Evolutionary conservation across 2,888 invertebrate genomes (phyloP).

Genomic region (Eucera pruinosa): DNA sequence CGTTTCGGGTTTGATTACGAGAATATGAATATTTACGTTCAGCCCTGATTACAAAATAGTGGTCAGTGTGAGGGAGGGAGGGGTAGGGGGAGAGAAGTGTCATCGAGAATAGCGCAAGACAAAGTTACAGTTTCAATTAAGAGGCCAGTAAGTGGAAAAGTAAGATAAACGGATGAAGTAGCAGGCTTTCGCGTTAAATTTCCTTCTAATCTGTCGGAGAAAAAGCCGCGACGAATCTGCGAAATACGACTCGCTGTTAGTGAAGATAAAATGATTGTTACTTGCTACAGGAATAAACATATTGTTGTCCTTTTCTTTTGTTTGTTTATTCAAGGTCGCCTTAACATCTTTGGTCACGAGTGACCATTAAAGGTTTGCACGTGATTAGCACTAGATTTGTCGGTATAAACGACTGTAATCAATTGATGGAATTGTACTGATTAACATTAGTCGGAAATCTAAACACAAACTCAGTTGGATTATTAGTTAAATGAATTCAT

Average conservation of each 20-base stretch:
- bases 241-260: slow-evolving; percentile 20
- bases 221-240: slow-evolving; percentile 33
- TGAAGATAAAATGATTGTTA: slow-evolving; percentile 34
- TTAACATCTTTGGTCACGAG: too few relatives aligned
- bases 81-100: not conserved
- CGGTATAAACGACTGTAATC: too few relatives aligned
- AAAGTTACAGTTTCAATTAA: slow-evolving; percentile 45
- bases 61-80: not conserved
- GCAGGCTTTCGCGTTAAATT: slow-evolving; percentile 25
- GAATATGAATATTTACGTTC: slow-evolving; percentile 40
- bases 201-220: slow-evolving; percentile 12
- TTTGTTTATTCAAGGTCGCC: too few relatives aligned
- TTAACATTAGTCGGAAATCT: too few relatives aligned
- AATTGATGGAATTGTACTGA: too few relatives aligned
- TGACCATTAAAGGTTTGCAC: too few relatives aligned
- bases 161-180: slow-evolving; percentile 36
- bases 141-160: slow-evolving; percentile 36
- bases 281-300: slow-evolving; percentile 14
- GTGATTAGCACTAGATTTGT: too few relatives aligned
- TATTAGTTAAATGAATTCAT: too few relatives aligned
- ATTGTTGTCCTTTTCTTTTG: not conserved
- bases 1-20: slow-evolving; percentile 33
- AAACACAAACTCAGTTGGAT: too few relatives aligned
- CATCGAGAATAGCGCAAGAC: slow-evolving; percentile 1
- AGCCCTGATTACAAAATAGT: not conserved